These are phyloP conservation scores for Myotis davidii DNA, from an alignment of 2,113 vertebrate species.

Conservation along the genomic window DNA sequence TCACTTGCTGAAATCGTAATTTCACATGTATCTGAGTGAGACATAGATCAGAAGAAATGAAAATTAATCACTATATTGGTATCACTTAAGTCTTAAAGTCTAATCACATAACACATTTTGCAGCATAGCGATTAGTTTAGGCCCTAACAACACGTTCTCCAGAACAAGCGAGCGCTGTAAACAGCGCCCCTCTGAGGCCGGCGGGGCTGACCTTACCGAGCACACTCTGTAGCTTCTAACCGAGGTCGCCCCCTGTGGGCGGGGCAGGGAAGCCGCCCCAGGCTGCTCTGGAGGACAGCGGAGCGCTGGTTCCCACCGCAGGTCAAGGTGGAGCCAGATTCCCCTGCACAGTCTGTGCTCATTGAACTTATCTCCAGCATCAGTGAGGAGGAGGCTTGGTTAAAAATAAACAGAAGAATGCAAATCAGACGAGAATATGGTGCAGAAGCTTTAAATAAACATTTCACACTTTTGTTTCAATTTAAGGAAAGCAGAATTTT, in stretches of 20 bases:
- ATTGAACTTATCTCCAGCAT: slow-evolving; percentile 17
- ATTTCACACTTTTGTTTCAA: slow-evolving; percentile 29
- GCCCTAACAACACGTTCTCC: slow-evolving; percentile 66
- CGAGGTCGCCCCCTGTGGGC: too few species aligned
- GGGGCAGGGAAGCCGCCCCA: too few species aligned
- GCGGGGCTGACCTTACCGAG: too few species aligned
- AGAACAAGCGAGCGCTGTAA: slow-evolving; percentile 67
- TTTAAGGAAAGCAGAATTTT: neutral
- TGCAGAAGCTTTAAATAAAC: neutral
- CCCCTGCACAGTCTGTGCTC: neutral
- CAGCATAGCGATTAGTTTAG: slow-evolving; percentile 51
- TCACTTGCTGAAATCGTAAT: neutral
- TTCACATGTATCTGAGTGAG: neutral
- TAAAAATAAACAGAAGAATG: slow-evolving; percentile 48
- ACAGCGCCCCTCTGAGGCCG: too few species aligned
- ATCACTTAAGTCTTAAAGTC: slow-evolving; percentile 15
- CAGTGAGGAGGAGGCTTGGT: slow-evolving; percentile 52
- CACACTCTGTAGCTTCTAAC: too few species aligned
- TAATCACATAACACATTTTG: neutral
- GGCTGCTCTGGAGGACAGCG: slow-evolving; percentile 78
- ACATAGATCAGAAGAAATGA: slow-evolving; percentile 15
- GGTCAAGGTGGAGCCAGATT: slow-evolving; percentile 41
- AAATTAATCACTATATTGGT: neutral
- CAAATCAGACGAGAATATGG: neutral
- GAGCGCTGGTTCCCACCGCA: slow-evolving; percentile 78